A percentile compares a stretch with the other conserved stretches of the same genome.
phyloP scores from a whole-genome alignment of 2,797 vertebrate species.

The Champsocephalus esox region DNA sequence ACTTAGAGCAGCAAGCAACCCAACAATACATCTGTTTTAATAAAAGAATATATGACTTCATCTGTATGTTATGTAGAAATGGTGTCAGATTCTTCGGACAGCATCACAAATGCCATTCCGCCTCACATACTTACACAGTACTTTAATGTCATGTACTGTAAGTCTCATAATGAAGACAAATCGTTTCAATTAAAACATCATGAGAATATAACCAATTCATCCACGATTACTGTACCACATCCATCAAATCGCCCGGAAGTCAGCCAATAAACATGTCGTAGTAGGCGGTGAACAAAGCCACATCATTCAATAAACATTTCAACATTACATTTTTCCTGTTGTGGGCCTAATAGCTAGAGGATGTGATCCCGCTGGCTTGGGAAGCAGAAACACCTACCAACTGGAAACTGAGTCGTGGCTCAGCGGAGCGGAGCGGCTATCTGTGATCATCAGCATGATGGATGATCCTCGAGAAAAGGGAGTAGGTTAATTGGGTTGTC shows the following conservation, averaged over 20 bases:
- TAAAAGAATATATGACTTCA: neutral
- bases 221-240: conserved; percentile 20
- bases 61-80: neutral
- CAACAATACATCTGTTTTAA: conserved; percentile 11
- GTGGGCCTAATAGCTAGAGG: conserved; percentile 17
- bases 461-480: conserved; percentile 50
- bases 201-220: conserved; percentile 24
- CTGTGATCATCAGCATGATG: conserved; percentile 55
- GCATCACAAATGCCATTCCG: neutral
- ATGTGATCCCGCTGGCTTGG: conserved; percentile 46
- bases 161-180: neutral
- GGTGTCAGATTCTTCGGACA: neutral
- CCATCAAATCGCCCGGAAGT: conserved; percentile 25
- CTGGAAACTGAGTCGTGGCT: conserved; percentile 57
- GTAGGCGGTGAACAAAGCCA: conserved; percentile 52
- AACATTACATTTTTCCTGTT: conserved; percentile 31
- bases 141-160: neutral
- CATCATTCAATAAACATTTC: conserved; percentile 48
- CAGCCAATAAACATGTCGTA: conserved; percentile 52
- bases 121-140: neutral
- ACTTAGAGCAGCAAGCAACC: neutral
- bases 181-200: conserved; percentile 12
- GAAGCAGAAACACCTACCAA: conserved; percentile 62
- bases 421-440: conserved; percentile 1
- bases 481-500: conserved; percentile 57